These are phyloP conservation scores for Operophtera brumata DNA, from an alignment of 2,888 invertebrate genomes.

Conservation along the genomic window DNA sequence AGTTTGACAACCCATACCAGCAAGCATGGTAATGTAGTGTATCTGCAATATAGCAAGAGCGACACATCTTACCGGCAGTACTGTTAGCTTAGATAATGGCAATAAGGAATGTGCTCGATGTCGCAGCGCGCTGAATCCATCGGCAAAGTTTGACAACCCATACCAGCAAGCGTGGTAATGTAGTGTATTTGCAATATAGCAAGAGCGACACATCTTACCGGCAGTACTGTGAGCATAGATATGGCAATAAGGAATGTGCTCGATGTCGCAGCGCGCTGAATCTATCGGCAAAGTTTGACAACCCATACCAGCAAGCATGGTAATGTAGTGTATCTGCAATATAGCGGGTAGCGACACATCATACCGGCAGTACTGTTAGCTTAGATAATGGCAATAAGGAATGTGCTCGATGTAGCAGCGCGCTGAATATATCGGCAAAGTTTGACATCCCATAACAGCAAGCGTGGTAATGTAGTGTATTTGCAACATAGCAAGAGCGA, in stretches of 20 bases:
- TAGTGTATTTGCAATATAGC: not conserved
- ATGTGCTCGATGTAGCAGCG: not conserved
- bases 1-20: too few species aligned
- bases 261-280: constrained; percentile 20
- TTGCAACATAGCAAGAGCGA: constrained; percentile 1
- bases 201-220: too few species aligned
- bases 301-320: too few species aligned
- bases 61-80: too few species aligned
- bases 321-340: constrained; percentile 9
- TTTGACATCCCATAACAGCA: constrained; percentile 37
- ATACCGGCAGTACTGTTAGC: not conserved
- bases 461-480: constrained; percentile 3
- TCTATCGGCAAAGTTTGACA: constrained; percentile 49
- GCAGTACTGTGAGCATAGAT: too few species aligned
- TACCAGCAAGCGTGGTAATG: not conserved
- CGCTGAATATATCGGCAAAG: constrained; percentile 38
- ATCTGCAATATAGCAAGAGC: not conserved
- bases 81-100: too few species aligned
- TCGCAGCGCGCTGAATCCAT: too few species aligned
- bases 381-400: not conserved
- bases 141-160: not conserved
- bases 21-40: constrained; percentile 3
- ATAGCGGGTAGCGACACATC: not conserved
- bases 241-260: constrained; percentile 31
- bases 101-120: too few species aligned